A percentile compares a stretch with the other conserved stretches of the same genome.
These are phyloP conservation scores for Ficedula albicollis DNA, from an alignment of 2,797 vertebrate genomes.

Conservation along the genomic window DNA sequence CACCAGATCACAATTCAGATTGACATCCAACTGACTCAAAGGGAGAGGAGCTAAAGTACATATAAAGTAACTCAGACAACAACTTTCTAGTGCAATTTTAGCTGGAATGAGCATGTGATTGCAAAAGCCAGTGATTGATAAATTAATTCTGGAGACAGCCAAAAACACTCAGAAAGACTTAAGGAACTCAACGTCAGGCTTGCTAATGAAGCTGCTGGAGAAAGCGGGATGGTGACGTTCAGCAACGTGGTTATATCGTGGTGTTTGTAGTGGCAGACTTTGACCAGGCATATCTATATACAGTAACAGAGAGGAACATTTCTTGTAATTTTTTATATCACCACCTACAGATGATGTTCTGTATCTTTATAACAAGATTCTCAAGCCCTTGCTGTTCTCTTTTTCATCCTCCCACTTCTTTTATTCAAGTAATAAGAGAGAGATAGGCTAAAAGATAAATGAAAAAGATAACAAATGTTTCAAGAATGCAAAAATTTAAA, in stretches of 20 bases:
- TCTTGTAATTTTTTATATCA: conserved; percentile 51
- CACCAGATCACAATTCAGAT: not conserved
- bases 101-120: not conserved
- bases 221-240: not conserved
- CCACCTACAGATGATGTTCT: conserved; percentile 37
- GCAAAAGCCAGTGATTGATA: not conserved
- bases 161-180: not conserved
- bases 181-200: not conserved
- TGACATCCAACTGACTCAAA: not conserved
- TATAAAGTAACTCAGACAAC: not conserved
- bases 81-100: not conserved
- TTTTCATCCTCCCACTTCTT: conserved; percentile 51
- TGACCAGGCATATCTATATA: conserved; percentile 17
- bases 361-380: conserved; percentile 39
- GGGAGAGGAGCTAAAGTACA: not conserved
- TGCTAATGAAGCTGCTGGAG: not conserved
- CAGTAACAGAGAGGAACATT: conserved; percentile 22
- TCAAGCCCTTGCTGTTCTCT: conserved; percentile 29
- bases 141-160: not conserved
- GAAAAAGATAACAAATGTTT: not conserved
- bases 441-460: not conserved
- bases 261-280: conserved; percentile 42
- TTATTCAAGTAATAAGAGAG: conserved; percentile 25
- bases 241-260: not conserved
- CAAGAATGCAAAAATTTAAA: not conserved